Evolutionary conservation across 1,140 invertebrate genomes (phyloP).

Genomic region (Zaprionus vittiger): DNA sequence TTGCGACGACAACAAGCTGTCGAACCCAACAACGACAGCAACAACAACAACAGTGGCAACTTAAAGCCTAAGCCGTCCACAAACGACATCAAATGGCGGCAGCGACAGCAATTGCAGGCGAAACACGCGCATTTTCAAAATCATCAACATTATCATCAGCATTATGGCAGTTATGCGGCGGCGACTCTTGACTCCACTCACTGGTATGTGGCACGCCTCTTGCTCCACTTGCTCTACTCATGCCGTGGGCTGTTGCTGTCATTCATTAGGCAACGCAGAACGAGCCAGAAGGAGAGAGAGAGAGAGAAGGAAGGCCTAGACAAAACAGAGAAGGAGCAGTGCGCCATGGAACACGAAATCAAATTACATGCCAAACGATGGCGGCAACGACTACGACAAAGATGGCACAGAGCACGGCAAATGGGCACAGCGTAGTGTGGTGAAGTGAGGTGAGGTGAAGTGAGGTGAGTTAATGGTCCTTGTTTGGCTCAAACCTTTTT

Average conservation of each 20-base stretch:
- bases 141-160: constrained; percentile 81
- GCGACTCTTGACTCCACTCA: constrained; percentile 20
- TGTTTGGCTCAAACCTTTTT: constrained; percentile 49
- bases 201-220: not conserved
- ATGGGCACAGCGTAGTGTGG: not conserved
- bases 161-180: constrained; percentile 76
- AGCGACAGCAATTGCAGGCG: constrained; percentile 63
- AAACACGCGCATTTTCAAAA: constrained; percentile 78
- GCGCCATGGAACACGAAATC: constrained; percentile 69
- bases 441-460: not conserved
- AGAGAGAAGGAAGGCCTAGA: constrained; percentile 31
- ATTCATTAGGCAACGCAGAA: constrained; percentile 74
- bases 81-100: constrained; percentile 73
- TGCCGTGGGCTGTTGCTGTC: constrained; percentile 63
- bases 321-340: constrained; percentile 22
- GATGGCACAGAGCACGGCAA: constrained; percentile 44
- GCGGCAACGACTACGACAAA: constrained; percentile 15
- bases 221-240: constrained; percentile 24
- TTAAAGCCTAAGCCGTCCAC: constrained; percentile 58
- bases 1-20: constrained; percentile 37
- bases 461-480: not conserved
- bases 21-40: not conserved
- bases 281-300: not conserved
- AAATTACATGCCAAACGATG: constrained; percentile 70
- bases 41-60: constrained; percentile 22